Evolutionary conservation across 2,888 invertebrate genomes (phyloP).

Genomic region (Reticulitermes lucifugus): DNA sequence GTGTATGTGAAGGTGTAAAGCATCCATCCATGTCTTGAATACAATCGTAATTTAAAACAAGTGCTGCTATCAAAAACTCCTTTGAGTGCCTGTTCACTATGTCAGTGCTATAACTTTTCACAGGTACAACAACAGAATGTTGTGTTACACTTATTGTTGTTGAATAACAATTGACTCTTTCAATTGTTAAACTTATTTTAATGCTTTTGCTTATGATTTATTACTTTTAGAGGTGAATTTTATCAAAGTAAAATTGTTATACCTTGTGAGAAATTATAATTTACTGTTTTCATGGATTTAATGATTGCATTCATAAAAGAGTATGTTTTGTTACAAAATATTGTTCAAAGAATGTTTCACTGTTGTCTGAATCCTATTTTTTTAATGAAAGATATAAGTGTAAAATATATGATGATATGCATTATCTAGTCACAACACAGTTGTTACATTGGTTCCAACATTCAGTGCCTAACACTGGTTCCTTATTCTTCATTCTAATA

Average conservation of each 20-base stretch:
- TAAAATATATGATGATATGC: constrained; percentile 13
- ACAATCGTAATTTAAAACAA: background rate
- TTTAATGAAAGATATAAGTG: constrained; percentile 12
- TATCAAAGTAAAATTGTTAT: background rate
- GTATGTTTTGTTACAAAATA: constrained; percentile 6
- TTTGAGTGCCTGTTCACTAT: background rate
- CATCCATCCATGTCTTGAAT: background rate
- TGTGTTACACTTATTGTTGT: background rate
- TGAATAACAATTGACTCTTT: background rate
- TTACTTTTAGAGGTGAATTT: background rate
- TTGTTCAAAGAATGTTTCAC: background rate
- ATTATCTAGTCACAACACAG: constrained; percentile 9
- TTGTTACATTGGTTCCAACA: background rate
- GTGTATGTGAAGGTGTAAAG: no score
- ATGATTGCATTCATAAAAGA: background rate
- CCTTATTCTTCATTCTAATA: no score
- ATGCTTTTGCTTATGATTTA: background rate
- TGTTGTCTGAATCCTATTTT: constrained; percentile 21
- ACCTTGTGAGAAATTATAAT: background rate
- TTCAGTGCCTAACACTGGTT: no score
- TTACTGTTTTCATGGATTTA: background rate
- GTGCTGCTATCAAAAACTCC: background rate
- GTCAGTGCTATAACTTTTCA: background rate
- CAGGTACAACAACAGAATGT: background rate
- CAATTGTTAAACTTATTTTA: background rate